phyloP scores from a whole-genome alignment of 1,140 invertebrate genomes.

The Hydropsyche tenuis region DNA sequence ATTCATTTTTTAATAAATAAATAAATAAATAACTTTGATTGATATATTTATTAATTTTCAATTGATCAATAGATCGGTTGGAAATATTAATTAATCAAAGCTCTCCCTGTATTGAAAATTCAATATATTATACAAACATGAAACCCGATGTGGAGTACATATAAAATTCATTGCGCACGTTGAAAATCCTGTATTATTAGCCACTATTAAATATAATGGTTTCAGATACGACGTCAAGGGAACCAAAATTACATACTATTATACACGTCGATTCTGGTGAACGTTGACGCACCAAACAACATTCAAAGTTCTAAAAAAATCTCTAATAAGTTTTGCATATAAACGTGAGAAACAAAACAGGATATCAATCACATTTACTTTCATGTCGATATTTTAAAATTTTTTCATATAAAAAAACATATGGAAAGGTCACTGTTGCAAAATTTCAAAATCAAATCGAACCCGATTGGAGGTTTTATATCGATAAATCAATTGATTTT shows the following conservation, averaged over 20 bases:
- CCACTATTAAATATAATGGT: constrained; percentile 39
- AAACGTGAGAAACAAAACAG: too few relatives aligned
- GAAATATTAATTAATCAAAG: too few relatives aligned
- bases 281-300: not conserved
- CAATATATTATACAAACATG: not conserved
- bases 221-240: constrained; percentile 31
- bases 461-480: constrained; percentile 1
- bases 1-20: too few relatives aligned
- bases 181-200: constrained; percentile 44
- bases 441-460: not conserved
- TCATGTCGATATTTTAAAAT: too few relatives aligned
- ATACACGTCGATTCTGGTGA: constrained; percentile 10
- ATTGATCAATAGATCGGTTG: too few relatives aligned
- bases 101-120: too few relatives aligned
- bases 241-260: constrained; percentile 39
- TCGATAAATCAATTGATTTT: constrained; percentile 19
- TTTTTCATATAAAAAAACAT: too few relatives aligned
- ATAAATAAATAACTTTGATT: too few relatives aligned
- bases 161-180: constrained; percentile 30
- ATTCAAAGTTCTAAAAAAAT: not conserved
- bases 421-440: too few relatives aligned
- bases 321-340: not conserved
- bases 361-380: too few relatives aligned
- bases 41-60: too few relatives aligned
- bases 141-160: not conserved